Evolutionary conservation across 1,140 invertebrate genomes (phyloP), one percentile per base, ranked within the genome.

Genomic region (Metaphire vulgaris): DNA sequence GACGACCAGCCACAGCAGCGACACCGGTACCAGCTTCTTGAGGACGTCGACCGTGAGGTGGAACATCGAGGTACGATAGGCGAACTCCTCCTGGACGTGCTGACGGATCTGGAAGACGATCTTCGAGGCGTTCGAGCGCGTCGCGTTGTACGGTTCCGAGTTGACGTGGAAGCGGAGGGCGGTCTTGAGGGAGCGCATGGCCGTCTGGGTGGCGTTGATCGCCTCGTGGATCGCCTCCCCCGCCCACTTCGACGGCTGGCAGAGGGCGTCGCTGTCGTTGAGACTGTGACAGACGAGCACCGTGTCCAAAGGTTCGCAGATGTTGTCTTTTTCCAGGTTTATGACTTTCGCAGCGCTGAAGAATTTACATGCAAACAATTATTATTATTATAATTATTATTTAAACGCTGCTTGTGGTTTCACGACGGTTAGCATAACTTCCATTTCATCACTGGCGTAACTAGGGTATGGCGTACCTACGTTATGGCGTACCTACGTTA

Each of bases 161-260:
- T 33, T 29, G 15, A 71, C 75, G 26, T 67, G 31, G 69, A 76
- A 76, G 21, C 70, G 68, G 16, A 76, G 75, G 15, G 75, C 66
- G 33, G n/a, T 6, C 31, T 72, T 1, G 33, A 76, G 69, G 26
- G 41, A 56, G 29, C 26, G 31, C 72, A 78, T 78, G 66, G 77
- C 74, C 12, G 30, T 26, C 72, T 78, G 67, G 26, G 77, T 78
- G 67, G 74, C 66, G 69, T 78, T 78, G 31, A 78, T 75, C 12
- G 74, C 77, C 16, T 75, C 73, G n/a, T 78, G 77, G 74, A 78
- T 78, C 0, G 72, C 77, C 56, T 78, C 77, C 28, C 77, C 77
- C 1, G 77, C 77, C 77, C 77, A 78, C 29, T 64, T 56, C 32
- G 74, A 75, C 16, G 74, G 77, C 21, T 66, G 73, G 33, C 77